Evolutionary conservation across 2,113 vertebrate species (phyloP), one percentile per base, ranked within the genome.

Genomic region (Megaceryle maxima): DNA sequence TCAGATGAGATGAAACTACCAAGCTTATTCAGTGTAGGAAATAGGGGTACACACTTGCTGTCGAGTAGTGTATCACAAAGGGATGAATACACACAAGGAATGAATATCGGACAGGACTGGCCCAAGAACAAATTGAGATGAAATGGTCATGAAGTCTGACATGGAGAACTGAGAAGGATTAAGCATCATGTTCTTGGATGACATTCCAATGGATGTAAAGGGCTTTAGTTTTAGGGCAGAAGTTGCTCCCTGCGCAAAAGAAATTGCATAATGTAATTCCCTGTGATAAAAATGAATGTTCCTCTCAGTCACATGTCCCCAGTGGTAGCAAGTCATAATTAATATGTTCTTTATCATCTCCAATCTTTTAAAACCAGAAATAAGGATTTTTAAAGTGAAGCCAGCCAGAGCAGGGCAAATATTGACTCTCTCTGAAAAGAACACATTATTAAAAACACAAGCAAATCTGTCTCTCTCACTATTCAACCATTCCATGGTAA

Each of bases 391-490:
- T 92, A 72, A 82, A 92, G 18, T 26, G 10, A 88, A 92, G 48
- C 51, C 69, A 92, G 60, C 51, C 56, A 79, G 50, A 62, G 35
- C 74, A 94, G 69, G 56, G 39, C 73, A 86, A 92, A 88, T 88
- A 88, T 60, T 92, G 94, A 87, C 51, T 88, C 48, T 89, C 33
- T 90, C 53, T 75, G 57, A 93, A 88, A 80, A 88, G 95, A 94
- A 93, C 93, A 94, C 73, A 53, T 97, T 96, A 97, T 97, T 96
- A 95, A 95, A 95, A 94, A 94, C 93, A 96, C 73, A 97, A 96
- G 94, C 63, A 82, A 88, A 81, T 93, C 85, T 90, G 35, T 88
- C 51, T 96, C 59, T 88, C 88, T 95, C 90, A 62, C 88, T 53
- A 56, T 92, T 88, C 64, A 90, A 72, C 69, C 66, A 78, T 93